A percentile compares a stretch with the other conserved stretches of the same genome.
Conservation (phyloP, 2,888 invertebrate species). For the Sycophila texana region DNA sequence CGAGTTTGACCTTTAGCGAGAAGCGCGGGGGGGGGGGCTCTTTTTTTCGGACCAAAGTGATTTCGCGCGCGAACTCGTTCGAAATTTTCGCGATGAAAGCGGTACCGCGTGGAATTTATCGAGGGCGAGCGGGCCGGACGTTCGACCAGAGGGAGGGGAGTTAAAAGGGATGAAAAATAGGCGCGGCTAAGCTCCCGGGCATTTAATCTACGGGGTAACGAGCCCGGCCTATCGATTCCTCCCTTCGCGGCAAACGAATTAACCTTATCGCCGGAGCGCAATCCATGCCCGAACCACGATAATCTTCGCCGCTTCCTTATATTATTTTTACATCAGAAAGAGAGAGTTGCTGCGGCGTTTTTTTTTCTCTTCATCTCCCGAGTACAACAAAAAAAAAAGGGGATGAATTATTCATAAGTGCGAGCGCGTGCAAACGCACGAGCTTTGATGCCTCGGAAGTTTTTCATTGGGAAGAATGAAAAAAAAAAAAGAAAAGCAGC, state of each 20-base stretch:
- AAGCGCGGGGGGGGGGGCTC: neutral
- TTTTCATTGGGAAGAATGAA: constrained; percentile 1
- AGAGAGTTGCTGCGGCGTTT: neutral
- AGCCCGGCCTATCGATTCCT: neutral
- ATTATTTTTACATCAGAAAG: constrained; percentile 1
- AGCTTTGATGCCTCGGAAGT: neutral
- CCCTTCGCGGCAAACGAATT: neutral
- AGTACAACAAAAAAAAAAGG: neutral
- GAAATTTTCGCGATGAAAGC: too few relatives aligned
- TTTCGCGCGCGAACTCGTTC: constrained; percentile 12
- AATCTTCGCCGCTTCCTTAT: constrained; percentile 13
- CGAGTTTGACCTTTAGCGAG: constrained; percentile 7
- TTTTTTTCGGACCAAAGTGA: constrained; percentile 15
- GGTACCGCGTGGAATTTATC: too few relatives aligned
- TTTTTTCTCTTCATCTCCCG: neutral
- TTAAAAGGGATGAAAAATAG: too few relatives aligned
- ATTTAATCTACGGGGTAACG: neutral
- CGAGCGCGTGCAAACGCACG: neutral
- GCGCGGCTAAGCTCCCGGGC: neutral
- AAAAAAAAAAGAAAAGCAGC: constrained; percentile 4
- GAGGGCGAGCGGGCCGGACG: too few relatives aligned
- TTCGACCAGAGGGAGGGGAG: too few relatives aligned
- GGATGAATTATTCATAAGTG: constrained; percentile 13
- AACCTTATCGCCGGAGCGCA: neutral
- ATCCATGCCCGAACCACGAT: neutral